Percentiles rank a stretch among this genome's conserved stretches.
phyloP scores from a whole-genome alignment of 2,888 invertebrate genomes.

The Phaedon cochleariae region DNA sequence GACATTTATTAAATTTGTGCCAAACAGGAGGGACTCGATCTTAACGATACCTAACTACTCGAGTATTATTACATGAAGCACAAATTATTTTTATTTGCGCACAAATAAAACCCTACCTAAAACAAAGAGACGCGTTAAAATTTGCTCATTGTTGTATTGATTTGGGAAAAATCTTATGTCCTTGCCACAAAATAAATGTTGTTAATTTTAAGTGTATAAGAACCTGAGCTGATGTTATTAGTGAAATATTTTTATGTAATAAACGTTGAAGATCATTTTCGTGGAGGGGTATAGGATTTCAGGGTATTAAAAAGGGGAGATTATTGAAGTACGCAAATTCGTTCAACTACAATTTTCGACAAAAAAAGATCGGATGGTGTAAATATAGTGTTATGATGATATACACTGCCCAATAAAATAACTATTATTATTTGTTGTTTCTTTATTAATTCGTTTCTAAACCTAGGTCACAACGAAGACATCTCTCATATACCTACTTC shows the following conservation, averaged over 20 bases:
- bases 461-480: not conserved
- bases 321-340: conserved; percentile 47
- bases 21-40: conserved; percentile 16
- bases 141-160: conserved; percentile 60
- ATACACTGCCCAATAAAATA: conserved; percentile 62
- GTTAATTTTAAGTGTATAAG: conserved; percentile 28
- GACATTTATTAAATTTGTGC: conserved; percentile 37
- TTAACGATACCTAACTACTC: not conserved
- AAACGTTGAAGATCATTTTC: conserved; percentile 33
- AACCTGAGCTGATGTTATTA: conserved; percentile 20
- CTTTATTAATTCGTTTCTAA: not conserved
- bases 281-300: conserved; percentile 43
- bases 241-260: conserved; percentile 31
- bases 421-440: conserved; percentile 52
- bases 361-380: conserved; percentile 58
- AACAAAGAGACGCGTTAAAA: conserved; percentile 47
- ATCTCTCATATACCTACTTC: too few species aligned
- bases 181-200: conserved; percentile 34
- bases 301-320: conserved; percentile 43
- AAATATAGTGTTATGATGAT: conserved; percentile 63
- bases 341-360: conserved; percentile 53
- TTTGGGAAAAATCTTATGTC: conserved; percentile 49
- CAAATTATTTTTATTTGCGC: conserved; percentile 37
- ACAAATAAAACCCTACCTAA: conserved; percentile 37
- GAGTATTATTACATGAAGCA: conserved; percentile 2